Evolutionary conservation across 2,797 vertebrate species (phyloP).

Genomic region (Rhyacichthys aspro): DNA sequence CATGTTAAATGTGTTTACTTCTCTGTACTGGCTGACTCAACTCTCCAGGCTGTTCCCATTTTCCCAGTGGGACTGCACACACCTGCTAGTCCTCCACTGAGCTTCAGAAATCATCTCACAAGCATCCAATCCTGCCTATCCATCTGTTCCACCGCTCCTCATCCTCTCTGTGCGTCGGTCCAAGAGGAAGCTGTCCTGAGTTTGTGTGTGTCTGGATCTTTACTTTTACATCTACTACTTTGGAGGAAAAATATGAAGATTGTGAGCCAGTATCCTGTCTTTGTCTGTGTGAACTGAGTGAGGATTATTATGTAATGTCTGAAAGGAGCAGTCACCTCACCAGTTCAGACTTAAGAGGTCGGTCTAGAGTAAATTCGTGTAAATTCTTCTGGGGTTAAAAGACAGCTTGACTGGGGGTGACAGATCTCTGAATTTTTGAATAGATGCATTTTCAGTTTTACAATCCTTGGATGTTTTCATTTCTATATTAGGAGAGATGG

Average conservation of each 20-base stretch:
- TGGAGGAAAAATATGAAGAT: constrained; percentile 1
- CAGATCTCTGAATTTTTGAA: no score
- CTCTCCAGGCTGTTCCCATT: constrained; percentile 56
- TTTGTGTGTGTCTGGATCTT: neutral
- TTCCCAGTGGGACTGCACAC: constrained; percentile 22
- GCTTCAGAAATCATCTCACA: constrained; percentile 33
- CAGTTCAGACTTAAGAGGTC: no score
- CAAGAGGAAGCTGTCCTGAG: neutral
- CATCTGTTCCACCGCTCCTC: constrained; percentile 28
- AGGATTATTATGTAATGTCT: no score
- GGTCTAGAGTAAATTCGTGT: no score
- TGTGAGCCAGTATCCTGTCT: no score
- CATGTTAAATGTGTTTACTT: constrained; percentile 36
- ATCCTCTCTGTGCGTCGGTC: neutral
- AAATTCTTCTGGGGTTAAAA: no score
- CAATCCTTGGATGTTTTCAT: no score
- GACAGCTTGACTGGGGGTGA: no score
- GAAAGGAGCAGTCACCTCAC: no score
- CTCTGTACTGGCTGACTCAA: constrained; percentile 43
- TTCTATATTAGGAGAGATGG: neutral
- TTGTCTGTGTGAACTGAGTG: no score
- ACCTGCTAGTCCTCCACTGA: constrained; percentile 33
- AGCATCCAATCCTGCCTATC: constrained; percentile 18
- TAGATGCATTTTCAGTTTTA: no score
- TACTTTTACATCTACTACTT: neutral